These are phyloP conservation scores for Junonia oenone DNA, from an alignment of 2,888 invertebrate species.

Conservation along the genomic window DNA sequence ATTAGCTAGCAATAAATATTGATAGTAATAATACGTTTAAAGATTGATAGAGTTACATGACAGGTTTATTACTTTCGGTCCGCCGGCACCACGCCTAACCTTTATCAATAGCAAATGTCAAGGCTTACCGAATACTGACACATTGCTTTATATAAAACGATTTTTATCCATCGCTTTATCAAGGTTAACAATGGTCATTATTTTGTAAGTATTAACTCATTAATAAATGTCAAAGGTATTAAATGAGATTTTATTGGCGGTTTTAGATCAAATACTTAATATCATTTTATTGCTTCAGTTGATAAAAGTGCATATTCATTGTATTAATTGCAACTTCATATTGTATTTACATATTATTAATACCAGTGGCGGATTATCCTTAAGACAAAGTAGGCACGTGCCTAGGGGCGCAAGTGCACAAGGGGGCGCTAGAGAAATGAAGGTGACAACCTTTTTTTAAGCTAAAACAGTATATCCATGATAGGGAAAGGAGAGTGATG, in stretches of 20 bases:
- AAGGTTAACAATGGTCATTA: constrained; percentile 10
- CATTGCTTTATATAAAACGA: not conserved
- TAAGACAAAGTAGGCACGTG: no score
- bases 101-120: constrained; percentile 23
- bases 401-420: no score
- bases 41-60: constrained; percentile 8
- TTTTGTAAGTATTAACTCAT: constrained; percentile 18
- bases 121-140: constrained; percentile 12
- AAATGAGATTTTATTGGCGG: not conserved
- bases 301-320: no score
- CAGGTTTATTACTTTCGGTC: constrained; percentile 7
- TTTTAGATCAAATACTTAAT: no score
- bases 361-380: no score
- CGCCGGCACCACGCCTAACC: constrained; percentile 15
- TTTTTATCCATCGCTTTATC: constrained; percentile 6
- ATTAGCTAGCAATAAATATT: not conserved
- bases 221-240: not conserved
- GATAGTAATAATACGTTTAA: not conserved
- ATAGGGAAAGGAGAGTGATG: no score
- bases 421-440: no score
- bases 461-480: no score
- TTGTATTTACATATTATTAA: no score
- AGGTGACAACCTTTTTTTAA: no score
- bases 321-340: no score
- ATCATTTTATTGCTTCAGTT: no score